A percentile compares a stretch with the other conserved stretches of the same genome.
phyloP scores from a whole-genome alignment of 2,113 vertebrate species.

The Macquaria australasica region DNA sequence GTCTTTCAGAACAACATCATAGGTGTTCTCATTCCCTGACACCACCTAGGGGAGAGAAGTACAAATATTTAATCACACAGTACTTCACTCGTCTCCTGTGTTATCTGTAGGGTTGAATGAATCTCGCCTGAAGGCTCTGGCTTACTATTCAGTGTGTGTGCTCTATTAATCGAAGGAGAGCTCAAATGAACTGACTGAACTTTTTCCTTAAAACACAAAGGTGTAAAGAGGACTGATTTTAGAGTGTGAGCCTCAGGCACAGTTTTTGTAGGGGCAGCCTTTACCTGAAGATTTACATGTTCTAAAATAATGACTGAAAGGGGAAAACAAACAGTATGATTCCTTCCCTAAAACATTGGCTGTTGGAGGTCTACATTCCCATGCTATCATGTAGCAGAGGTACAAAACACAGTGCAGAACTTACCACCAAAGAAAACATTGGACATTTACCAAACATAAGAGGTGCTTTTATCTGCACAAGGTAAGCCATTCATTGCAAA shows the following conservation, averaged over 20 bases:
- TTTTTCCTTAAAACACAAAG: slow-evolving; percentile 12
- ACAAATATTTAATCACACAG: slow-evolving; percentile 40
- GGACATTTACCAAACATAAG: slow-evolving; percentile 22
- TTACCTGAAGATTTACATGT: slow-evolving; percentile 17
- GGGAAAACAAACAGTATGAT: slow-evolving; percentile 8
- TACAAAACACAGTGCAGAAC: slow-evolving; percentile 17
- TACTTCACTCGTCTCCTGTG: not conserved
- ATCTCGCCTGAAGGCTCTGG: slow-evolving; percentile 21
- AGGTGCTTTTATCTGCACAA: slow-evolving; percentile 11
- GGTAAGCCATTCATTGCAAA: slow-evolving; percentile 25
- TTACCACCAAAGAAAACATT: slow-evolving; percentile 37
- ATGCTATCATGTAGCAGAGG: not conserved
- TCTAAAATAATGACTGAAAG: slow-evolving; percentile 21
- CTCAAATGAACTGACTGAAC: slow-evolving; percentile 17
- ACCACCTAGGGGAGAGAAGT: slow-evolving; percentile 85
- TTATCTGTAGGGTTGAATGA: slow-evolving; percentile 23
- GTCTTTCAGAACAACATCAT: slow-evolving; percentile 93
- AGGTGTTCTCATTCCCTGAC: slow-evolving; percentile 92
- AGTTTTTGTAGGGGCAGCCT: slow-evolving; percentile 3
- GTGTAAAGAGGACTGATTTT: slow-evolving; percentile 15
- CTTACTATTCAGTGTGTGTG: slow-evolving; percentile 29
- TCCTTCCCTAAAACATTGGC: not conserved
- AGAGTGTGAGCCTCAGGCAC: not conserved
- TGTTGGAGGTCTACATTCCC: not conserved
- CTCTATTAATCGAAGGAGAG: slow-evolving; percentile 23